phyloP scores from a whole-genome alignment of 2,888 invertebrate genomes.

The Tetranychus truncatus region DNA sequence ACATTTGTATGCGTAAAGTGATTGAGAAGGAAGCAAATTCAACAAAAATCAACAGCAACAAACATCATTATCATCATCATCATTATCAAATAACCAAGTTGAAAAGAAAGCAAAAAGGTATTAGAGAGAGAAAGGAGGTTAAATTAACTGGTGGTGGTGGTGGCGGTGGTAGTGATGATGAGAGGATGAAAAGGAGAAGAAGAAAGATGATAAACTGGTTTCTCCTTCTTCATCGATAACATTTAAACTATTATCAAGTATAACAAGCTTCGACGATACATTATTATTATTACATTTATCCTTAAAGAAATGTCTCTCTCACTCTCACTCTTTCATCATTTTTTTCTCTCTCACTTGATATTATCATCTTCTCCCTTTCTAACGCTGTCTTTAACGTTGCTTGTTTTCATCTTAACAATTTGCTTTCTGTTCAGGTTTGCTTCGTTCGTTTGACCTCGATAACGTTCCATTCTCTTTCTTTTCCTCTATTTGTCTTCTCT shows the following conservation, averaged over 20 bases:
- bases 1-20: too few relatives aligned
- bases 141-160: not conserved
- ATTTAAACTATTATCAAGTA: not conserved
- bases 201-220: not conserved
- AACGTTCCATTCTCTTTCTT: not conserved
- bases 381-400: not conserved
- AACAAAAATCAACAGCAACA: not conserved
- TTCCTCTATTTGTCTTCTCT: not conserved
- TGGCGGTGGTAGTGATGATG: not conserved
- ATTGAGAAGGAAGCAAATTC: not conserved
- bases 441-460: not conserved
- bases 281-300: not conserved
- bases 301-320: not conserved
- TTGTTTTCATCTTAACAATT: not conserved
- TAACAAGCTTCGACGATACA: not conserved
- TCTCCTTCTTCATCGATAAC: not conserved
- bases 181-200: not conserved
- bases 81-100: not conserved
- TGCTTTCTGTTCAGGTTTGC: too few relatives aligned
- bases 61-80: not conserved
- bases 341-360: not conserved
- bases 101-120: not conserved
- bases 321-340: not conserved
- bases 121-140: not conserved
- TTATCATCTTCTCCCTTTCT: not conserved